These are phyloP conservation scores for Sisyra nigra DNA, from an alignment of 2,888 invertebrate species.

Conservation along the genomic window DNA sequence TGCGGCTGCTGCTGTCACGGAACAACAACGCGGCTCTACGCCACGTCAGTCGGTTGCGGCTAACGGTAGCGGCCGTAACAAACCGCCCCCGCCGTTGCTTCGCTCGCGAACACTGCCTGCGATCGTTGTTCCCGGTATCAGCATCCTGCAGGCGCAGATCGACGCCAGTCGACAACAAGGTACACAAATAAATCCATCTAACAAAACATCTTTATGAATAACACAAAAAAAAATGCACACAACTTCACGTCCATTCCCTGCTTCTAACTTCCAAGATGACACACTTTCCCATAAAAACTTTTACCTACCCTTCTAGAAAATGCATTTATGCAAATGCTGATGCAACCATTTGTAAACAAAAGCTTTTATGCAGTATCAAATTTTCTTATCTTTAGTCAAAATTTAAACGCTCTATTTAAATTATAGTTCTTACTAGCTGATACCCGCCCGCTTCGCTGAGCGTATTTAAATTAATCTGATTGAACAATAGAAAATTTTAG, in stretches of 20 bases:
- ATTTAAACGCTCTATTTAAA: too few relatives aligned
- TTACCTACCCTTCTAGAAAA: too few relatives aligned
- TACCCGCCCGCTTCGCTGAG: too few relatives aligned
- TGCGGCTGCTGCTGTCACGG: constrained; percentile 30
- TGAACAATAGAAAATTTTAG: too few relatives aligned
- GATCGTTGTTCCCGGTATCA: constrained; percentile 72
- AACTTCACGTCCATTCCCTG: background rate
- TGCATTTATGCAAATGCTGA: too few relatives aligned
- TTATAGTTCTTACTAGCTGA: too few relatives aligned
- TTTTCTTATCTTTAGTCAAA: too few relatives aligned
- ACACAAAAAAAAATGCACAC: background rate
- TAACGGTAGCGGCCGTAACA: constrained; percentile 23
- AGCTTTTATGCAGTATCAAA: too few relatives aligned
- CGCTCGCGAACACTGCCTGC: constrained; percentile 76
- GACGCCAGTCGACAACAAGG: constrained; percentile 44
- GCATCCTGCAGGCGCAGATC: constrained; percentile 66
- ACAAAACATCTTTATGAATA: too few relatives aligned
- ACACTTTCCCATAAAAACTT: too few relatives aligned
- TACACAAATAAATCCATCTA: background rate
- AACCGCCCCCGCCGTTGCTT: constrained; percentile 54
- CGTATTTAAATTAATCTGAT: too few relatives aligned
- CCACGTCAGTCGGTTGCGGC: constrained; percentile 32
- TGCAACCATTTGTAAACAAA: too few relatives aligned
- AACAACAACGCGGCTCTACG: constrained; percentile 30
- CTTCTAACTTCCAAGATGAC: background rate